Evolutionary conservation across 1,140 invertebrate species (phyloP), one percentile per base, ranked within the genome.

Genomic region (Prorops nasuta): DNA sequence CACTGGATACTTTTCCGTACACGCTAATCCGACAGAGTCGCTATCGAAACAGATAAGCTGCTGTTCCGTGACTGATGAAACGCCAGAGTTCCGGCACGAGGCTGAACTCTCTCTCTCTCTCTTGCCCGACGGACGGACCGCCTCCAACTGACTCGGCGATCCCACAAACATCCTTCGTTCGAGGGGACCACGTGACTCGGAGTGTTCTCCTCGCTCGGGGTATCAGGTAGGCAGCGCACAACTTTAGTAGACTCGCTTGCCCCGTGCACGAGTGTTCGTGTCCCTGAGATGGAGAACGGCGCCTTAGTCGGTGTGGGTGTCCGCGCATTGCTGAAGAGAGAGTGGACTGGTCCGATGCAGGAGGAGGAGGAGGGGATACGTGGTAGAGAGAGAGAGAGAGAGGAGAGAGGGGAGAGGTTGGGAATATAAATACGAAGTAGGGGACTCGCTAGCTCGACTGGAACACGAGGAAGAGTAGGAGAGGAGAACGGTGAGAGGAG

Each of bases 91-190:
- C n/a, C n/a, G n/a, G n/a, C n/a, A n/a, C n/a, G n/a, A n/a, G n/a
- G n/a, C n/a, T n/a, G n/a, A n/a, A n/a, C 35, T 37, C 14, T 7
- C 15, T 15, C 14, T 64, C 60, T 56, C 57, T 53, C 53, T 54
- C 58, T 51, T 58, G 48, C 48, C 46, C 56, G 56, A 18, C 45
- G 47, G 58, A 62, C 59, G 46, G 56, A 62, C 62, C 54, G 63
- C 62, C 56, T 63, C 64, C 49, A 56, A 76, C 71, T 76, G 67
- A 66, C 65, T 72, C 44, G 36, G 49, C 62, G 63, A 65, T 69
- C 63, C 64, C 58, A 58, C 68, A 66, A 67, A 65, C 69, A 72
- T 74, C 71, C 71, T 71, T 69, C 61, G 67, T 61, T 69, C 55
- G 54, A 44, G 22, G 43, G 42, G 48, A 65, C 71, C 73, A 76